These are phyloP conservation scores for Noctua comes DNA, from an alignment of 2,888 invertebrate species.

Conservation along the genomic window DNA sequence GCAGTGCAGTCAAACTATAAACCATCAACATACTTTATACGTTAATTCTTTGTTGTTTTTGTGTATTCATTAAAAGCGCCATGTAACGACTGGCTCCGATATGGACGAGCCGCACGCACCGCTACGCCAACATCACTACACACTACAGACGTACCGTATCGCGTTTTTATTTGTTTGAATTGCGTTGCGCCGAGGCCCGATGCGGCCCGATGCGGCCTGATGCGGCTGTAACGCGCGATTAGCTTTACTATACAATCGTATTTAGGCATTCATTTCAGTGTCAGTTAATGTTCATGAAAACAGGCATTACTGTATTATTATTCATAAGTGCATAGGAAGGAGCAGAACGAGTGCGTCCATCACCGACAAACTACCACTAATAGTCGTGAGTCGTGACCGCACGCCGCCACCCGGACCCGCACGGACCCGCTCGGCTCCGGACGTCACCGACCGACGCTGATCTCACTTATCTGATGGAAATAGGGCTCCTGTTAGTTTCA, in stretches of 20 bases:
- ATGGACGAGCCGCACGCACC: neutral
- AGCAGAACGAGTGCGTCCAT: neutral
- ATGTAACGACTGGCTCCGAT: neutral
- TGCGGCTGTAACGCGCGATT: no score
- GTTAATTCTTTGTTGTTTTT: neutral
- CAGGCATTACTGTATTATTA: no score
- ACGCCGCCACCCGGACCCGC: neutral
- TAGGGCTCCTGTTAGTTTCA: slow-evolving; percentile 23
- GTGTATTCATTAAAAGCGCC: neutral
- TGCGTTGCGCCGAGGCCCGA: neutral
- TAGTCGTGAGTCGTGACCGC: neutral
- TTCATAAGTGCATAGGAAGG: no score
- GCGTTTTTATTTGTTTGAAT: neutral
- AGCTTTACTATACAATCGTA: no score
- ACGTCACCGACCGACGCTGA: slow-evolving; percentile 1
- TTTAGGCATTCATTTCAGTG: no score
- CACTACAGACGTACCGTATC: neutral
- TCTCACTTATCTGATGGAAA: slow-evolving; percentile 42
- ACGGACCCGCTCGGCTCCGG: neutral
- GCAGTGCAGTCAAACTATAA: neutral
- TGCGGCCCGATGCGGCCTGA: neutral
- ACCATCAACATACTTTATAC: neutral
- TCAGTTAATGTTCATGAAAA: no score
- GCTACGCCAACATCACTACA: neutral
- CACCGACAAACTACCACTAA: neutral